Evolutionary conservation across 2,888 invertebrate genomes (phyloP).

Genomic region (Norana najaformis): DNA sequence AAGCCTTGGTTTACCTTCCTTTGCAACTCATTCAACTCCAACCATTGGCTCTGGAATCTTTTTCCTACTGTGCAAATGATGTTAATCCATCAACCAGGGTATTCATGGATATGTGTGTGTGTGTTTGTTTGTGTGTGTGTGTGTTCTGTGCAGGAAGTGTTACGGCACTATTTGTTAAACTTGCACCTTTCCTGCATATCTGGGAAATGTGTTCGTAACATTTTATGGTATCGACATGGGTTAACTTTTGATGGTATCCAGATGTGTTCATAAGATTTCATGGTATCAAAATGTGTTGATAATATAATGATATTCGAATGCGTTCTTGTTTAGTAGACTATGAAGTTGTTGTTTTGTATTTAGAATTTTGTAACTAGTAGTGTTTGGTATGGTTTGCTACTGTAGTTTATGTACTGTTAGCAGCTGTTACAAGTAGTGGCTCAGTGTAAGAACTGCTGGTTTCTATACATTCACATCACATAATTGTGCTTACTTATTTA

Average conservation of each 20-base stretch:
- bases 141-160: neutral
- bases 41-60: no score
- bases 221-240: neutral
- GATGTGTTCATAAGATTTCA: no score
- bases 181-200: neutral
- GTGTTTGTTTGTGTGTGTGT: neutral
- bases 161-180: no score
- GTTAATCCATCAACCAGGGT: neutral
- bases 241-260: neutral
- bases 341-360: neutral
- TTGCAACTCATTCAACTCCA: no score
- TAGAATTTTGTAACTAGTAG: neutral
- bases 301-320: no score
- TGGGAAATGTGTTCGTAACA: neutral
- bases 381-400: neutral
- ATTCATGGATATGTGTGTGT: neutral
- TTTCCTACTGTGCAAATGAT: neutral
- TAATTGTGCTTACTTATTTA: neutral
- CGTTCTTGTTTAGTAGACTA: no score
- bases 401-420: neutral
- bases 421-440: neutral
- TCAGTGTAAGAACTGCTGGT: no score
- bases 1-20: no score
- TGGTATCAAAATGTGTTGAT: neutral
- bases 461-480: neutral